Conservation (phyloP, 1,140 invertebrate genomes). For the Monochamus saltuarius region DNA sequence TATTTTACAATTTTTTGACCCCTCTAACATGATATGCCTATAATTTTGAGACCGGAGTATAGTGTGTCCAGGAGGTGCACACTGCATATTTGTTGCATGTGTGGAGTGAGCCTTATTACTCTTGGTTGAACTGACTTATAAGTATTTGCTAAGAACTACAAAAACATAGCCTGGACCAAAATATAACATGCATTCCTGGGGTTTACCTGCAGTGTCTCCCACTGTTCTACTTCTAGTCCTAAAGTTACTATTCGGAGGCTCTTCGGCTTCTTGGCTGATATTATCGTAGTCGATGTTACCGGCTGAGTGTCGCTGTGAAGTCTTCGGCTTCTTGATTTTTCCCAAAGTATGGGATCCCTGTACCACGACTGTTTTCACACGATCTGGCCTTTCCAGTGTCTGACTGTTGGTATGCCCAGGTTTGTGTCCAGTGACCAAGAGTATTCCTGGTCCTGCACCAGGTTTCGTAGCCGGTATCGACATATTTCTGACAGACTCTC, state of each 20-base stretch:
- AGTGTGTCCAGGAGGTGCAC: too few relatives aligned
- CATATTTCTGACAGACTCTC: conserved; percentile 93
- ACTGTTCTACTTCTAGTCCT: conserved; percentile 86
- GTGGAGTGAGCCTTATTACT: too few relatives aligned
- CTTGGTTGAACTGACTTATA: too few relatives aligned
- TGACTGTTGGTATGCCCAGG: conserved; percentile 44
- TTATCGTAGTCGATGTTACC: conserved; percentile 85
- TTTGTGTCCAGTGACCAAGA: conserved; percentile 52
- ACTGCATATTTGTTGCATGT: too few relatives aligned
- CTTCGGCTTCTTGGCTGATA: conserved; percentile 61
- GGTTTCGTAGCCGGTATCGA: conserved; percentile 82
- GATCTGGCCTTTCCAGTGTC: conserved; percentile 46
- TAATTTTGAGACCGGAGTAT: too few relatives aligned
- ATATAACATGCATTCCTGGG: neutral
- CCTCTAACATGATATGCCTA: too few relatives aligned
- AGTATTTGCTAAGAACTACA: too few relatives aligned
- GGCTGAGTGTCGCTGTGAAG: conserved; percentile 84
- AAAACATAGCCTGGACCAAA: neutral
- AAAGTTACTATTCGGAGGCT: conserved; percentile 60
- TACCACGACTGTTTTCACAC: conserved; percentile 54
- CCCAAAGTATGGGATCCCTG: conserved; percentile 71
- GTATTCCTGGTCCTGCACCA: conserved; percentile 50
- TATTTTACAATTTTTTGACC: too few relatives aligned
- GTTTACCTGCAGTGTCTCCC: conserved; percentile 74
- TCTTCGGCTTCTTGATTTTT: conserved; percentile 71